Conservation (phyloP, 2,888 invertebrate genomes). For the Empis stercorea region DNA sequence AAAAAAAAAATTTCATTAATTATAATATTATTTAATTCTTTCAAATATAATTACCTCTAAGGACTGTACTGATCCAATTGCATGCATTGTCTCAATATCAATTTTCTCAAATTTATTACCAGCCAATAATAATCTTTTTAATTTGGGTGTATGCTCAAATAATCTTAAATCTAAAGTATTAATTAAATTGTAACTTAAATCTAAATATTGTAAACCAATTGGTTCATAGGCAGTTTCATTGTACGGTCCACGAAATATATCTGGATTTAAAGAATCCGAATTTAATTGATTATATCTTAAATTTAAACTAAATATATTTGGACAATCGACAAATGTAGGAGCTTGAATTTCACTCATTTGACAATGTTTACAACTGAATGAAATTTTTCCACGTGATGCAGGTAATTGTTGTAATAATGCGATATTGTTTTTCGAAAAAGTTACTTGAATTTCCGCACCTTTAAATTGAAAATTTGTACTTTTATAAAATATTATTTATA, state of each 20-base stretch:
- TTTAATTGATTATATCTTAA: slow-evolving; percentile 30
- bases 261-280: slow-evolving; percentile 45
- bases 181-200: slow-evolving; percentile 50
- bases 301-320: slow-evolving; percentile 29
- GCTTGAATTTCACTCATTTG: slow-evolving; percentile 26
- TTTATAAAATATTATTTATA: background rate
- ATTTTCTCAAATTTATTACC: slow-evolving; percentile 48
- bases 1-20: background rate
- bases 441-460: slow-evolving; percentile 24
- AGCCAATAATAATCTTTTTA: slow-evolving; percentile 46
- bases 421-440: slow-evolving; percentile 30
- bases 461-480: background rate
- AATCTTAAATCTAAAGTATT: slow-evolving; percentile 46
- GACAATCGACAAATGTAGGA: slow-evolving; percentile 31
- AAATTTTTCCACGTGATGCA: slow-evolving; percentile 27
- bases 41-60: slow-evolving; percentile 41
- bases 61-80: slow-evolving; percentile 41
- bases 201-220: slow-evolving; percentile 45
- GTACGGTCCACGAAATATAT: slow-evolving; percentile 55
- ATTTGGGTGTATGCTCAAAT: slow-evolving; percentile 50
- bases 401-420: slow-evolving; percentile 29
- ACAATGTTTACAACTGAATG: slow-evolving; percentile 31
- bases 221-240: slow-evolving; percentile 42
- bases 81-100: slow-evolving; percentile 45
- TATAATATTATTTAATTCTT: too few relatives aligned